A percentile compares a stretch with the other conserved stretches of the same genome.
Conservation (phyloP, 2,113 vertebrate species). For the Oxygymnocypris stewartii region DNA sequence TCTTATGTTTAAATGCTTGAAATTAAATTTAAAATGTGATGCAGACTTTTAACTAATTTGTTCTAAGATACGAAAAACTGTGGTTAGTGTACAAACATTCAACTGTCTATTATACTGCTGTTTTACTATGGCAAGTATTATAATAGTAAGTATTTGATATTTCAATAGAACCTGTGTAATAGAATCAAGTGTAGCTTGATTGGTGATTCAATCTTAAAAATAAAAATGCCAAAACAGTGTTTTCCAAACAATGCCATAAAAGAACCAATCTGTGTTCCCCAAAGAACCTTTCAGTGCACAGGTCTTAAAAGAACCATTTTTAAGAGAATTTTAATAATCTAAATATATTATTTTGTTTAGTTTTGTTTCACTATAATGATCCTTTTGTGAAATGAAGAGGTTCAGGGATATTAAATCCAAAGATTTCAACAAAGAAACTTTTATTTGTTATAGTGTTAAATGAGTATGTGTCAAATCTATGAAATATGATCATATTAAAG, state of each 20-base stretch:
- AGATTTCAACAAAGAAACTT: too few relatives aligned
- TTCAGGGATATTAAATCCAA: neutral
- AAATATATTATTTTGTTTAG: too few relatives aligned
- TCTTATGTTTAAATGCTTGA: neutral
- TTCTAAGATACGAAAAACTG: neutral
- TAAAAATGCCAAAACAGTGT: too few relatives aligned
- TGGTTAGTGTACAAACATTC: neutral
- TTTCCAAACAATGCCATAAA: too few relatives aligned
- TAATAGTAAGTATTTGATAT: neutral
- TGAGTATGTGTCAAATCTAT: neutral
- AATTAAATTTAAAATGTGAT: neutral
- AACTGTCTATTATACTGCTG: neutral
- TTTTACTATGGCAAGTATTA: neutral
- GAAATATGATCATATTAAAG: neutral
- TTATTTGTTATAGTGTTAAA: too few relatives aligned
- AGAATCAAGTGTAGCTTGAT: too few relatives aligned
- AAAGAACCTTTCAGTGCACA: neutral
- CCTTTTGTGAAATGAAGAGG: too few relatives aligned
- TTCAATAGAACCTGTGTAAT: neutral
- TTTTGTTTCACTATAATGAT: too few relatives aligned
- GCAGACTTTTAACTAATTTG: neutral
- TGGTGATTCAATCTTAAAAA: too few relatives aligned
- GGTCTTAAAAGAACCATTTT: neutral
- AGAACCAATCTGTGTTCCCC: too few relatives aligned
- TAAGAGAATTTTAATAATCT: too few relatives aligned